A percentile compares a stretch with the other conserved stretches of the same genome.
phyloP scores from a whole-genome alignment of 1,140 invertebrate genomes.

The Linepithema humile region DNA sequence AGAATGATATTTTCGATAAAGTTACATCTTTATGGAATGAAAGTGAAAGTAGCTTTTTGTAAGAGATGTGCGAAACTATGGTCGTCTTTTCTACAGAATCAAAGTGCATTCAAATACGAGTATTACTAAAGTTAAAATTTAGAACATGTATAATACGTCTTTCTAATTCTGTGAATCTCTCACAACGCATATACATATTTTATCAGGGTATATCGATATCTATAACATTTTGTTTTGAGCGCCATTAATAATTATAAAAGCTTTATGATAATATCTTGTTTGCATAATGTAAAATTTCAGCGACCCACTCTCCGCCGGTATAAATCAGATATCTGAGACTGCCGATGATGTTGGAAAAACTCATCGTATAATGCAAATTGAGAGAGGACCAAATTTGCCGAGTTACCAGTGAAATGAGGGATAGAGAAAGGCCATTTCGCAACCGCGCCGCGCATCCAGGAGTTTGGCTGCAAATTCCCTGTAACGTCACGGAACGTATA shows the following conservation, averaged over 20 bases:
- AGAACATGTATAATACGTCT: too few species aligned
- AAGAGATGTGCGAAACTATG: too few species aligned
- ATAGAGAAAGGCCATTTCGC: slow-evolving; percentile 10
- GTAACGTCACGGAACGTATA: neutral
- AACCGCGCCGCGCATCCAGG: neutral
- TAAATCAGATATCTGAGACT: neutral
- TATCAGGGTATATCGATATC: too few species aligned
- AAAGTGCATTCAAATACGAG: too few species aligned
- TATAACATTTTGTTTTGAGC: too few species aligned
- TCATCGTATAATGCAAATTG: neutral
- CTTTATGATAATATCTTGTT: neutral
- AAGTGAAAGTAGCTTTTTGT: too few species aligned
- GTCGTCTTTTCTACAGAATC: too few species aligned
- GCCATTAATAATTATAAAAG: neutral
- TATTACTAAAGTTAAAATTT: too few species aligned
- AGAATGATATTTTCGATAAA: too few species aligned
- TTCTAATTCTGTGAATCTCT: too few species aligned
- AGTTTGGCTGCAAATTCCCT: slow-evolving; percentile 8
- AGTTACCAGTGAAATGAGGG: neutral
- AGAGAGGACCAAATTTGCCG: neutral
- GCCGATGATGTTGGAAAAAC: neutral
- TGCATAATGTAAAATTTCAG: neutral
- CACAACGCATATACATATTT: too few species aligned
- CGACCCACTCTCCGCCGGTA: neutral
- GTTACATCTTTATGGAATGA: too few species aligned